Evolutionary conservation across 2,888 invertebrate species (phyloP).

Genomic region (Mythimna lalbum): DNA sequence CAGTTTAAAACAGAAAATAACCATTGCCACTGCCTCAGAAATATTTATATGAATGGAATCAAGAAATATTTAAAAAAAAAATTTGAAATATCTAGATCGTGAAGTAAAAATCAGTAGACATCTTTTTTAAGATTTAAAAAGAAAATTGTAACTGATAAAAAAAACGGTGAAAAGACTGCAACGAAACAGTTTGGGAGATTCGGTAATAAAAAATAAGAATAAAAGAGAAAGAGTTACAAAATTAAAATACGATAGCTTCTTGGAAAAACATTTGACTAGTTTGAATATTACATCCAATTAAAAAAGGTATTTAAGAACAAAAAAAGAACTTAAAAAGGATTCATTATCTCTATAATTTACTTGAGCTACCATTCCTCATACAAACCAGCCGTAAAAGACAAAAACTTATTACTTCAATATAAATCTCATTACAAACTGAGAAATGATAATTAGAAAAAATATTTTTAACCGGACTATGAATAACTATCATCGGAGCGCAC

Average conservation of each 20-base stretch:
- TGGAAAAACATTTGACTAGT: not conserved
- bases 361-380: conserved; percentile 43
- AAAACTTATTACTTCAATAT: conserved; percentile 57
- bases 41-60: too few relatives aligned
- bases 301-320: not conserved
- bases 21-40: too few relatives aligned
- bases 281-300: not conserved
- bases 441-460: conserved; percentile 64
- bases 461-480: conserved; percentile 71
- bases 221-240: not conserved
- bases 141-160: not conserved
- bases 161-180: not conserved
- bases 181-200: not conserved
- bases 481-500: conserved; percentile 65
- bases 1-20: not conserved
- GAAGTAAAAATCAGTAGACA: not conserved
- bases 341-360: conserved; percentile 11
- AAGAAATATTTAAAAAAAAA: too few relatives aligned
- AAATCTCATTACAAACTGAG: conserved; percentile 61
- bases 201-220: not conserved
- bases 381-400: conserved; percentile 47
- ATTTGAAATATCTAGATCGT: not conserved
- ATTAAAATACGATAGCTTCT: too few relatives aligned
- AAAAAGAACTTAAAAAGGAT: not conserved
- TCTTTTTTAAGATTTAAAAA: not conserved